A percentile compares a stretch with the other conserved stretches of the same genome.
Evolutionary conservation across 1,140 invertebrate genomes (phyloP).

Genomic region (Aphidius gifuensis): DNA sequence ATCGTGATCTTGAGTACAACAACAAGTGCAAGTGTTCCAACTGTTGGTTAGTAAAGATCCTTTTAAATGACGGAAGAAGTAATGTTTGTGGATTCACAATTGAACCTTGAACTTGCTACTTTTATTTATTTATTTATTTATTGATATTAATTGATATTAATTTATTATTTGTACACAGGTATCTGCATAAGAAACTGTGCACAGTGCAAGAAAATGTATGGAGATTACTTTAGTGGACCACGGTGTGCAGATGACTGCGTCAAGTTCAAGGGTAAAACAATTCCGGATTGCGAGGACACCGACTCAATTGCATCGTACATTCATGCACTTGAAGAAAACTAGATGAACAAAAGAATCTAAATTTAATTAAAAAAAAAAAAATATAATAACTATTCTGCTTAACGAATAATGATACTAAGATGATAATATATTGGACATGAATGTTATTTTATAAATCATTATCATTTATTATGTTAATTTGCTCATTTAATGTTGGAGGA

Average conservation of each 20-base stretch:
- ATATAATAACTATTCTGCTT: background rate
- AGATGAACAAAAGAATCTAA: constrained; percentile 3
- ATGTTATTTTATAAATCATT: too few relatives aligned
- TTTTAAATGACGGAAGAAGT: background rate
- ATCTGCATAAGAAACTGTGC: constrained; percentile 82
- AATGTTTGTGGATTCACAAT: background rate
- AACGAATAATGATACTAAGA: background rate
- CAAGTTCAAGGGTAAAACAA: constrained; percentile 75
- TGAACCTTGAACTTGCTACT: background rate
- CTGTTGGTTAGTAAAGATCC: constrained; percentile 24
- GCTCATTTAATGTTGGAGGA: too few relatives aligned
- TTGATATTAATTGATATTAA: background rate
- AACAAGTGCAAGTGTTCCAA: constrained; percentile 15
- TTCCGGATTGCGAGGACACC: constrained; percentile 79
- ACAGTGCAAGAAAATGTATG: constrained; percentile 83
- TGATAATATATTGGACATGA: too few relatives aligned
- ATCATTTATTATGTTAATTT: too few relatives aligned
- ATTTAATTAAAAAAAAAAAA: background rate
- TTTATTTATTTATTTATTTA: constrained; percentile 2
- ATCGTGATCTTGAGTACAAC: constrained; percentile 18
- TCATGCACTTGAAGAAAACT: constrained; percentile 58
- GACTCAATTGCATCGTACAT: constrained; percentile 77
- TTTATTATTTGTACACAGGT: constrained; percentile 39
- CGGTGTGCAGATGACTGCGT: constrained; percentile 78
- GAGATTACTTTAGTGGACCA: constrained; percentile 78